Conservation (phyloP, 30 jellyfish, hydroid and myxozoan genomes). For the Cassiopea andromeda region DNA sequence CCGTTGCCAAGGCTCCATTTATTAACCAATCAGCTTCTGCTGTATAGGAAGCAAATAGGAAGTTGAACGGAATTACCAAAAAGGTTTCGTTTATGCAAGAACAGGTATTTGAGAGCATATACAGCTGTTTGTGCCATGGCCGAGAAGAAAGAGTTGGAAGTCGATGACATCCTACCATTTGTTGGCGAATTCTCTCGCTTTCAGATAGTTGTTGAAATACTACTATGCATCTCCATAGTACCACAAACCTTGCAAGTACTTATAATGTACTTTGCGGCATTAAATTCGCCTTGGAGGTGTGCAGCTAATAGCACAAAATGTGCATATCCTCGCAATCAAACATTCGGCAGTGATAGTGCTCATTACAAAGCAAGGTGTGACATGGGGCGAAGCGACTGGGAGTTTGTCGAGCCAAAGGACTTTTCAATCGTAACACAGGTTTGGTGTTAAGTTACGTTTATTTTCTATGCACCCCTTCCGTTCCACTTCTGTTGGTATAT, state of each 20-base stretch:
- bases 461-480: background rate
- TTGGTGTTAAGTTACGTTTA: background rate
- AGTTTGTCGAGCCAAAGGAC: constrained; percentile 65
- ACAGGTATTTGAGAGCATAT: background rate
- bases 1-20: too few species aligned
- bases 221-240: constrained; percentile 58
- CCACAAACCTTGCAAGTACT: constrained; percentile 74
- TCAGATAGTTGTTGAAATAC: constrained; percentile 54
- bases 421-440: constrained; percentile 84
- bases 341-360: constrained; percentile 20
- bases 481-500: too few species aligned
- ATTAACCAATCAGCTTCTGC: too few species aligned
- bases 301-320: constrained; percentile 76
- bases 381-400: constrained; percentile 77
- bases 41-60: background rate
- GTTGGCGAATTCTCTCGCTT: constrained; percentile 82
- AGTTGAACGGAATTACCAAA: background rate
- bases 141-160: constrained; percentile 41
- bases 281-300: constrained; percentile 81
- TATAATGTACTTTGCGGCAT: constrained; percentile 85
- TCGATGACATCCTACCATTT: constrained; percentile 62
- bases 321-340: constrained; percentile 20
- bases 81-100: background rate
- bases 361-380: constrained; percentile 59
- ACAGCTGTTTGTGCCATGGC: background rate